Evolutionary conservation across 2,113 vertebrate species (phyloP).

Genomic region (Bujurquina vittata): DNA sequence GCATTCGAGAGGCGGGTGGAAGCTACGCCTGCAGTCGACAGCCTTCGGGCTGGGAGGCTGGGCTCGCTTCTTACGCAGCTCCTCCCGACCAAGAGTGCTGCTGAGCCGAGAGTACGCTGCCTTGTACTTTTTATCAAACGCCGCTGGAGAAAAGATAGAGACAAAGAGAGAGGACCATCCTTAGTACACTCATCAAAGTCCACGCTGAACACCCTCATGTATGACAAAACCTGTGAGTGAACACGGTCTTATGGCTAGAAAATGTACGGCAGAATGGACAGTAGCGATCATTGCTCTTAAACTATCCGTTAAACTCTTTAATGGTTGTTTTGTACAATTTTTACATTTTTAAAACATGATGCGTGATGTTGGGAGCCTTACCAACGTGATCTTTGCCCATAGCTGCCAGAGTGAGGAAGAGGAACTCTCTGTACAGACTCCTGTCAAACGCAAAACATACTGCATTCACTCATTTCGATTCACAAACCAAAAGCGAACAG

Average conservation of each 20-base stretch:
- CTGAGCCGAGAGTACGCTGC: conserved; percentile 83
- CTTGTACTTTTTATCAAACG: conserved; percentile 93
- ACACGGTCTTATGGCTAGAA: too few relatives aligned
- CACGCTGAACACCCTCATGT: too few relatives aligned
- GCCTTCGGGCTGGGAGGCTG: conserved; percentile 88
- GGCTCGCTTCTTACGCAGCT: conserved; percentile 81
- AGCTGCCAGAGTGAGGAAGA: conserved; percentile 92
- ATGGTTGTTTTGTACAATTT: background rate
- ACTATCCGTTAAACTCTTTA: background rate
- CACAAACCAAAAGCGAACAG: background rate
- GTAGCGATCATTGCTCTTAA: too few relatives aligned
- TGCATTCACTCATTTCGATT: background rate
- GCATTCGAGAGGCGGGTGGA: conserved; percentile 88
- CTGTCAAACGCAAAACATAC: conserved; percentile 65
- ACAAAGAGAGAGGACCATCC: background rate
- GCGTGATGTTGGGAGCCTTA: conserved; percentile 44
- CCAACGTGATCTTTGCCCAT: conserved; percentile 90
- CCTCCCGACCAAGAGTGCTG: conserved; percentile 83
- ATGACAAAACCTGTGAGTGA: rapidly evolving
- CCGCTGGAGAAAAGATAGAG: conserved; percentile 67
- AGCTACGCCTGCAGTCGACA: conserved; percentile 89
- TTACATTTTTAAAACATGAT: background rate
- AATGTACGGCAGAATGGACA: too few relatives aligned
- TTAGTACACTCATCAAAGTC: background rate
- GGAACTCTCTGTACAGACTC: conserved; percentile 91